Conservation (phyloP, 2,113 vertebrate species). For the Anoura caudifer region DNA sequence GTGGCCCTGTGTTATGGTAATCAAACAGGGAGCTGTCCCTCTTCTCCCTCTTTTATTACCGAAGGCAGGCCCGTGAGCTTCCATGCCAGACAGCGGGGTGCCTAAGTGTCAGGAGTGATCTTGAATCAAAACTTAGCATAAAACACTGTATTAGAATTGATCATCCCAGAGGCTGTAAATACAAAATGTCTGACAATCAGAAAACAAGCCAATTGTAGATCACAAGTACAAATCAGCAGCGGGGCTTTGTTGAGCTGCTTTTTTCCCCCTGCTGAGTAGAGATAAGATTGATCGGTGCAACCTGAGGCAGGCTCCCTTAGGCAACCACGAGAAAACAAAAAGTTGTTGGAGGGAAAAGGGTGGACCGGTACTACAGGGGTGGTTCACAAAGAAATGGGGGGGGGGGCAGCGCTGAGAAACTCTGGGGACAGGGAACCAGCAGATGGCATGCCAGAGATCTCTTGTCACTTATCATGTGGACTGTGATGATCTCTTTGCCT, state of each 20-base stretch:
- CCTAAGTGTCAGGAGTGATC: constrained; percentile 46
- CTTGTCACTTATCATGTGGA: constrained; percentile 37
- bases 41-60: background rate
- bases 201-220: constrained; percentile 61
- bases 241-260: constrained; percentile 47
- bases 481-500: constrained; percentile 44
- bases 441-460: constrained; percentile 43
- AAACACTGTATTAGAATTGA: constrained; percentile 62
- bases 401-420: constrained; percentile 14
- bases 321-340: constrained; percentile 3
- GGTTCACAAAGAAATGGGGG: background rate
- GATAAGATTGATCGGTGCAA: constrained; percentile 71
- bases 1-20: constrained; percentile 45
- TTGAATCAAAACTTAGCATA: constrained; percentile 60
- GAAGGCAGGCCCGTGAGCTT: background rate
- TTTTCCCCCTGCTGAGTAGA: constrained; percentile 33
- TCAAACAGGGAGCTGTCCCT: constrained; percentile 51
- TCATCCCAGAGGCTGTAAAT: constrained; percentile 60
- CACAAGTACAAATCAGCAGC: constrained; percentile 49
- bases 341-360: background rate
- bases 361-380: background rate
- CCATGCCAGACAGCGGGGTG: background rate
- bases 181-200: constrained; percentile 69
- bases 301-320: background rate
- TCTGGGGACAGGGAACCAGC: constrained; percentile 22